Evolutionary conservation across 2,797 vertebrate genomes (phyloP).

Genomic region (Epinephelus awoara): DNA sequence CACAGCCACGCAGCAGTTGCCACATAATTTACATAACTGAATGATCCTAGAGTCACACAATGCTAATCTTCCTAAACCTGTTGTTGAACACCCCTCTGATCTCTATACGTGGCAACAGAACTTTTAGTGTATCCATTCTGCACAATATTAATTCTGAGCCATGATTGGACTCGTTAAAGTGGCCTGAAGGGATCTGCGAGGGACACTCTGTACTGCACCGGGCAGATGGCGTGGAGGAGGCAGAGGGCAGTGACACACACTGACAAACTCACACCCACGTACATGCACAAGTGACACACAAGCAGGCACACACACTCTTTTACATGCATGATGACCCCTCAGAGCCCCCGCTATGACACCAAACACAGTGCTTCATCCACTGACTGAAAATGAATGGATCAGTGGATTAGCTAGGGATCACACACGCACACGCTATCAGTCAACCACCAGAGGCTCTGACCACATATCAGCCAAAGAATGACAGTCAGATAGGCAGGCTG

Average conservation of each 20-base stretch:
- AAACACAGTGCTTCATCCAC: conserved; percentile 21
- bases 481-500: background rate
- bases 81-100: background rate
- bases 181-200: conserved; percentile 45
- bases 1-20: background rate
- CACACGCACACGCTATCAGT: background rate
- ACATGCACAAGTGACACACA: background rate
- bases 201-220: conserved; percentile 7
- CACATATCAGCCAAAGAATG: background rate
- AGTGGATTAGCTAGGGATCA: conserved; percentile 20
- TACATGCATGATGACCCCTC: conserved; percentile 28
- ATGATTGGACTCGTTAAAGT: conserved; percentile 41
- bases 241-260: conserved; percentile 29
- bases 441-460: conserved; percentile 7
- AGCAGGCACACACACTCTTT: too few species aligned
- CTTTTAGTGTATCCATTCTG: background rate
- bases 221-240: conserved; percentile 62
- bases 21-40: background rate
- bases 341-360: conserved; percentile 13
- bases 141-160: conserved; percentile 50
- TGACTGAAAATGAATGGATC: conserved; percentile 42
- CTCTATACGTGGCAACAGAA: background rate
- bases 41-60: background rate
- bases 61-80: background rate
- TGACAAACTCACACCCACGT: conserved; percentile 6